These are phyloP conservation scores for Rugalucina vietnamica DNA, from an alignment of 2,888 invertebrate genomes.

Conservation along the genomic window DNA sequence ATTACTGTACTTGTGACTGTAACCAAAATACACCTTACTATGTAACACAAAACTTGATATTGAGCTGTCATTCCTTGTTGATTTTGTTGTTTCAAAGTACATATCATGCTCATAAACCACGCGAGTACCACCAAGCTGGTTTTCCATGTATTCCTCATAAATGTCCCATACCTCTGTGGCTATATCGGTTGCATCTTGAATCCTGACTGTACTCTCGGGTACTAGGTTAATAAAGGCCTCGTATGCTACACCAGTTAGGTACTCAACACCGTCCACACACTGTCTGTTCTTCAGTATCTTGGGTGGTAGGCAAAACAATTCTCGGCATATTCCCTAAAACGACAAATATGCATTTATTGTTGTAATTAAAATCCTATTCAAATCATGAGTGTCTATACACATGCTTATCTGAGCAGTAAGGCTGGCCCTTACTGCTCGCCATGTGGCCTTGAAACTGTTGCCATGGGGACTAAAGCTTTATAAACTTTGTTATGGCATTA, in stretches of 20 bases:
- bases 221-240: slow-evolving; percentile 26
- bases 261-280: slow-evolving; percentile 24
- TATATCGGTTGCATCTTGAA: background rate
- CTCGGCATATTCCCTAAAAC: slow-evolving; percentile 40
- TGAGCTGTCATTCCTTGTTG: background rate
- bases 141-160: background rate
- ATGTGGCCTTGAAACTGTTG: too few relatives aligned
- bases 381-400: too few relatives aligned
- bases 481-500: too few relatives aligned
- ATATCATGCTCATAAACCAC: background rate
- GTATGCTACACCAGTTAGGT: slow-evolving; percentile 25
- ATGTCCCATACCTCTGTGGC: background rate
- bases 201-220: background rate
- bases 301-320: slow-evolving; percentile 28
- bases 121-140: background rate
- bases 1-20: background rate
- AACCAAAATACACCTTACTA: background rate
- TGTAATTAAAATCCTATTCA: too few relatives aligned
- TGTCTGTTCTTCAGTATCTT: slow-evolving; percentile 6
- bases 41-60: background rate
- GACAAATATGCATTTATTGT: too few relatives aligned
- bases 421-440: too few relatives aligned
- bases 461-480: too few relatives aligned
- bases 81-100: background rate
- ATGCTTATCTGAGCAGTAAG: too few relatives aligned